A percentile compares a stretch with the other conserved stretches of the same genome.
These are phyloP conservation scores for Anabas testudineus DNA, from an alignment of 2,797 vertebrate species.

Conservation along the genomic window DNA sequence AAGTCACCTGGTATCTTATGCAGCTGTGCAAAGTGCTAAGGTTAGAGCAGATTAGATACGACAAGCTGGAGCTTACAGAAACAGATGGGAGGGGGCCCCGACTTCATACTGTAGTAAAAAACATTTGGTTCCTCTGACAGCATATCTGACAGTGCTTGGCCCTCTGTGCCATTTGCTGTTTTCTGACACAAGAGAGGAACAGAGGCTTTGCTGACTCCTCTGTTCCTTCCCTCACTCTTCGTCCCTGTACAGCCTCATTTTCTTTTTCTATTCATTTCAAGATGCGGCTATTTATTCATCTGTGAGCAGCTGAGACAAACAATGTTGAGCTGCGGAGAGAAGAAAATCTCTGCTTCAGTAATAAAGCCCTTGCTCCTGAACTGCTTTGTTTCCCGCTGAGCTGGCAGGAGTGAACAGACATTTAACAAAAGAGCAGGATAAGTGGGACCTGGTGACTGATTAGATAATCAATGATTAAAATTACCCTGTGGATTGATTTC, in stretches of 20 bases:
- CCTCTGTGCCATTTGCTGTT: slow-evolving; percentile 63
- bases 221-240: slow-evolving; percentile 59
- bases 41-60: slow-evolving; percentile 62
- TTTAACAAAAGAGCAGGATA: slow-evolving; percentile 11
- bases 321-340: slow-evolving; percentile 23
- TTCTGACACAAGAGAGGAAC: slow-evolving; percentile 62
- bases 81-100: slow-evolving; percentile 12
- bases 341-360: slow-evolving; percentile 20
- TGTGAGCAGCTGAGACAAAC: slow-evolving; percentile 46
- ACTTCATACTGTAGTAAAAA: slow-evolving; percentile 51
- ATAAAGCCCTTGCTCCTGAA: slow-evolving; percentile 28
- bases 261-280: slow-evolving; percentile 48
- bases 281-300: slow-evolving; percentile 42
- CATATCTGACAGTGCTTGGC: slow-evolving; percentile 70
- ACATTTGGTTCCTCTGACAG: slow-evolving; percentile 69
- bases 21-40: slow-evolving; percentile 38
- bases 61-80: slow-evolving; percentile 54
- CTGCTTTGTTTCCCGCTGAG: slow-evolving; percentile 2
- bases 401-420: neutral
- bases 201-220: slow-evolving; percentile 78
- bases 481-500: slow-evolving; percentile 14
- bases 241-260: slow-evolving; percentile 57
- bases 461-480: slow-evolving; percentile 30
- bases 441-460: slow-evolving; percentile 13
- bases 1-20: slow-evolving; percentile 66